Conservation (phyloP, 2,113 vertebrate species). For the Neopipo cinnamomea region DNA sequence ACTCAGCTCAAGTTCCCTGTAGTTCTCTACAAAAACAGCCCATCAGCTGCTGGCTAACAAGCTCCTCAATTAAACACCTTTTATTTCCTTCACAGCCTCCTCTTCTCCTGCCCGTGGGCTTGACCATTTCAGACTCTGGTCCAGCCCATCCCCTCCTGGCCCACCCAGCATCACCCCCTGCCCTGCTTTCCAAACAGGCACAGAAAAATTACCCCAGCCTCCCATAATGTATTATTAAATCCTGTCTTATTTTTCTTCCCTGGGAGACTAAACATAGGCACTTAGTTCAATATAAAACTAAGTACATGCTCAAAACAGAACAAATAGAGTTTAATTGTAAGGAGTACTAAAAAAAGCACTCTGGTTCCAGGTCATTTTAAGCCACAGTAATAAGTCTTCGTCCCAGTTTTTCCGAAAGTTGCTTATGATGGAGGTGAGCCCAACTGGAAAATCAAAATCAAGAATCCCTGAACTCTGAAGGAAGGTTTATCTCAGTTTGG, state of each 20-base stretch:
- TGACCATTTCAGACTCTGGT: not conserved
- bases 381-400: not conserved
- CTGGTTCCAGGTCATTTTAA: not conserved
- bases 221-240: not conserved
- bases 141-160: not conserved
- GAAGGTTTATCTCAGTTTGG: slow-evolving; percentile 15
- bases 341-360: not conserved
- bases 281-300: slow-evolving; percentile 27
- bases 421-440: slow-evolving; percentile 45
- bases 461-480: slow-evolving; percentile 49
- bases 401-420: not conserved
- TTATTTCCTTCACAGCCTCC: not conserved
- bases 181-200: not conserved
- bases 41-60: not conserved
- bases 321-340: slow-evolving; percentile 1
- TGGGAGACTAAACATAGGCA: slow-evolving; percentile 27
- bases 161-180: not conserved
- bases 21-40: not conserved
- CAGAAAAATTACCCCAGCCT: not conserved
- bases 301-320: not conserved
- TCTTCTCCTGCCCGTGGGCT: not conserved
- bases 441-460: slow-evolving; percentile 24
- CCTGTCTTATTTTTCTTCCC: slow-evolving; percentile 16
- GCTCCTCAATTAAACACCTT: not conserved
- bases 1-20: not conserved